A percentile compares a stretch with the other conserved stretches of the same genome.
Evolutionary conservation across 2,113 vertebrate genomes (phyloP).

Genomic region (Ictidomys tridecemlineatus): DNA sequence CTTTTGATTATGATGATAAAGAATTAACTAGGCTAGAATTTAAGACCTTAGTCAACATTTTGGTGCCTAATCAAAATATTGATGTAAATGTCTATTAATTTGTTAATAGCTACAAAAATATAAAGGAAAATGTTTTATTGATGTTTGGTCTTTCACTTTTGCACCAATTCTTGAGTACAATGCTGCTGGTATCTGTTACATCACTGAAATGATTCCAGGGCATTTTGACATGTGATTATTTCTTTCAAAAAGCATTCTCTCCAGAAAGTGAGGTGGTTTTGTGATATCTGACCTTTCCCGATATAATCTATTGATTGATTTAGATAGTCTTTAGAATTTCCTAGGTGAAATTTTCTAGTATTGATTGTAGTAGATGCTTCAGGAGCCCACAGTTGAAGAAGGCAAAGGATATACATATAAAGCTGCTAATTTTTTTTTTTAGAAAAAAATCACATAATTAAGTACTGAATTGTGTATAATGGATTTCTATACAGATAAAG

Average conservation of each 20-base stretch:
- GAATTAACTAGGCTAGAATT: background rate
- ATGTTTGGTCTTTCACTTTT: background rate
- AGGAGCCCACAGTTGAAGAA: background rate
- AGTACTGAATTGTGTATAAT: background rate
- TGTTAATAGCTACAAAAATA: slow-evolving; percentile 30
- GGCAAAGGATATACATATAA: background rate
- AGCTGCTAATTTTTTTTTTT: background rate
- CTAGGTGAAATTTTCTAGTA: too few species aligned
- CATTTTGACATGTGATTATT: background rate
- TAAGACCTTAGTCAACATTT: slow-evolving; percentile 11
- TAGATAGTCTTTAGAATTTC: background rate
- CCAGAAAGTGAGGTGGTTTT: background rate
- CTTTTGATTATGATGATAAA: slow-evolving; percentile 25
- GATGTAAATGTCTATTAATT: background rate
- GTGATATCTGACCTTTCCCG: background rate
- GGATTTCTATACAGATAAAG: background rate
- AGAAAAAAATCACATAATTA: background rate
- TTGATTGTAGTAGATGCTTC: background rate
- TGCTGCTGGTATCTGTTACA: background rate
- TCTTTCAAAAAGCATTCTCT: background rate
- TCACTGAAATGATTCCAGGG: background rate
- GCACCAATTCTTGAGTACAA: background rate
- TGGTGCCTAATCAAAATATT: background rate
- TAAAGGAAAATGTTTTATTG: background rate
- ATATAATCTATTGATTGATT: background rate